A percentile compares a stretch with the other conserved stretches of the same genome.
Evolutionary conservation across 2,797 vertebrate genomes (phyloP).

Genomic region (Dryobates pubescens): DNA sequence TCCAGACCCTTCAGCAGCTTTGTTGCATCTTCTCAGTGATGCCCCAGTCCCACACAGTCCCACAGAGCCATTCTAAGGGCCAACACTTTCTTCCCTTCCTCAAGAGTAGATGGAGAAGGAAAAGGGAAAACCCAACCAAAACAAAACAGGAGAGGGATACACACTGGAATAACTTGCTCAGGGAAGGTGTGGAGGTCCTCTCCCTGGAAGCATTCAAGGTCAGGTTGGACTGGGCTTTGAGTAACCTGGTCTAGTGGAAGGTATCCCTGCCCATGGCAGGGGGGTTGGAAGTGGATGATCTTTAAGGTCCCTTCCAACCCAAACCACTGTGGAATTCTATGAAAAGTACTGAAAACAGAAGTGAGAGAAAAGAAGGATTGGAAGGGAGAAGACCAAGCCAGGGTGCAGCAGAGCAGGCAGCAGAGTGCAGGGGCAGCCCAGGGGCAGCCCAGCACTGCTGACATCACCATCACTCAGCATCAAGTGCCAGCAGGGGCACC

Average conservation of each 20-base stretch:
- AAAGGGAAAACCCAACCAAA: no score
- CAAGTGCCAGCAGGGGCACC: fast-evolving
- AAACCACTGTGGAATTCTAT: not conserved
- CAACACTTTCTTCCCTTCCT: not conserved
- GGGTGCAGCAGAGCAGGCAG: not conserved
- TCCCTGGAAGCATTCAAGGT: not conserved
- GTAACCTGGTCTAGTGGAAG: not conserved
- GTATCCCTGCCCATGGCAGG: not conserved
- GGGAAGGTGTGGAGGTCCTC: not conserved
- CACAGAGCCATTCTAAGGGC: not conserved
- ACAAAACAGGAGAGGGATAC: not conserved
- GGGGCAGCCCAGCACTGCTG: not conserved
- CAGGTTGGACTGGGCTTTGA: not conserved
- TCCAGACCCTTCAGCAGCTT: no score
- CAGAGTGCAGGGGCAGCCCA: fast-evolving
- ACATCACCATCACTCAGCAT: fast-evolving
- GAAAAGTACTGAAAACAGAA: not conserved
- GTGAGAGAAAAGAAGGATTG: not conserved
- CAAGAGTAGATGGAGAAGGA: not conserved
- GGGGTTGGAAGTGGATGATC: not conserved
- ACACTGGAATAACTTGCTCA: not conserved
- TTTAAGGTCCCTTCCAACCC: not conserved
- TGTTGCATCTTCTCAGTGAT: no score
- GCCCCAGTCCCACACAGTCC: no score
- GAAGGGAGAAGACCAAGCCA: not conserved